Conservation (phyloP, 2,113 vertebrate genomes). For the Camelus bactrianus region DNA sequence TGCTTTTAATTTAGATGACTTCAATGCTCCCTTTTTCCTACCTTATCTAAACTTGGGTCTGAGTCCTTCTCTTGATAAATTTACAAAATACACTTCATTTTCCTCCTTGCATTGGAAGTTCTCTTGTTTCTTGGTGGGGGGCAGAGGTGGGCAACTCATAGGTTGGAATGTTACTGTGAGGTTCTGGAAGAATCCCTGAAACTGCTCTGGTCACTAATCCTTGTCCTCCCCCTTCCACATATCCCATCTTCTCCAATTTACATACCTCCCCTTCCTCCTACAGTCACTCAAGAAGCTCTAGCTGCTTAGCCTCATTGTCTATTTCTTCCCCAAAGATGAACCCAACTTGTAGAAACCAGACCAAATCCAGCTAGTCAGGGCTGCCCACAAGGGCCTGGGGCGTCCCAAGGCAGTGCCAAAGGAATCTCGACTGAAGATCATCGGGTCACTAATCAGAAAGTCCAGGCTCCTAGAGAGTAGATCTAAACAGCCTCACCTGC, state of each 20-base stretch:
- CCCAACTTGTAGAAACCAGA: background rate
- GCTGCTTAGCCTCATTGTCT: background rate
- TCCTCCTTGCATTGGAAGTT: background rate
- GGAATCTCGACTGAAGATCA: background rate
- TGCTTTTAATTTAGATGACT: background rate
- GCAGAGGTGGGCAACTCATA: background rate
- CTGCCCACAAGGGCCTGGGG: background rate
- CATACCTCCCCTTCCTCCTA: background rate
- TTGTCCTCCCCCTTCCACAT: background rate
- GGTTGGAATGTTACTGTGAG: background rate
- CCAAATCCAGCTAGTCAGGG: background rate
- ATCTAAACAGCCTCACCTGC: background rate
- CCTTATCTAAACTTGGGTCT: background rate
- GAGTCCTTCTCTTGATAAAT: slow-evolving; percentile 4
- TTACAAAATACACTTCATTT: background rate
- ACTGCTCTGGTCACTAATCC: background rate
- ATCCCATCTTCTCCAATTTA: background rate
- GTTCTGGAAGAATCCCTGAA: background rate
- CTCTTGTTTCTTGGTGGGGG: background rate
- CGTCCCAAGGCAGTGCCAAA: background rate
- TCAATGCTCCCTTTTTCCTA: background rate
- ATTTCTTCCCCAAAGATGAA: background rate
- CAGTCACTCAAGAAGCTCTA: background rate
- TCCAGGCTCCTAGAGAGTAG: background rate
- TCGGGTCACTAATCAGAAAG: background rate